phyloP scores from a whole-genome alignment of 2,888 invertebrate genomes.

The Eristalis arbustorum region DNA sequence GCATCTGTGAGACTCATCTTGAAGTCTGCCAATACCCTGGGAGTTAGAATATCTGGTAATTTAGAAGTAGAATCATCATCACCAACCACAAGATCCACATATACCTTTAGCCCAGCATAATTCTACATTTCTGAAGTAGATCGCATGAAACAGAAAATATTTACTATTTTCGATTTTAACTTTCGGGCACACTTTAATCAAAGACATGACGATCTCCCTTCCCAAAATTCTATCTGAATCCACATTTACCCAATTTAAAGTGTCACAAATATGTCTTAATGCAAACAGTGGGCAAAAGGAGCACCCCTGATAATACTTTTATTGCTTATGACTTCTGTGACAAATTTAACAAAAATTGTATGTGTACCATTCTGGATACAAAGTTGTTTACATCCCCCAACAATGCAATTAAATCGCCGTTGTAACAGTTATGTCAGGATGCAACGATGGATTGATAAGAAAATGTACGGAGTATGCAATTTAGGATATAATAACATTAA shows the following conservation, averaged over 20 bases:
- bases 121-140: too few relatives aligned
- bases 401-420: constrained; percentile 44
- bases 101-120: too few relatives aligned
- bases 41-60: too few relatives aligned
- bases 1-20: too few relatives aligned
- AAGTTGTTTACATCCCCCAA: constrained; percentile 30
- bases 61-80: too few relatives aligned
- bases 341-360: constrained; percentile 50
- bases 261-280: constrained; percentile 14
- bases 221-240: too few relatives aligned
- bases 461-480: constrained; percentile 54
- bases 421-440: constrained; percentile 1
- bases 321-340: constrained; percentile 58
- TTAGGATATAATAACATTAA: constrained; percentile 64
- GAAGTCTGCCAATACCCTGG: too few relatives aligned
- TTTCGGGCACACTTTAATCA: too few relatives aligned
- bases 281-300: constrained; percentile 12
- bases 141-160: too few relatives aligned
- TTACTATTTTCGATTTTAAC: too few relatives aligned
- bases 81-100: too few relatives aligned
- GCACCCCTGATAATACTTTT: constrained; percentile 48
- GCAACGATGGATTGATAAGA: constrained; percentile 46
- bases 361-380: constrained; percentile 5
- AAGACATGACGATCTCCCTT: too few relatives aligned
- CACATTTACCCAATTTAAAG: background rate